Evolutionary conservation across 2,888 invertebrate species (phyloP).

Genomic region (Tigriopus californicus): DNA sequence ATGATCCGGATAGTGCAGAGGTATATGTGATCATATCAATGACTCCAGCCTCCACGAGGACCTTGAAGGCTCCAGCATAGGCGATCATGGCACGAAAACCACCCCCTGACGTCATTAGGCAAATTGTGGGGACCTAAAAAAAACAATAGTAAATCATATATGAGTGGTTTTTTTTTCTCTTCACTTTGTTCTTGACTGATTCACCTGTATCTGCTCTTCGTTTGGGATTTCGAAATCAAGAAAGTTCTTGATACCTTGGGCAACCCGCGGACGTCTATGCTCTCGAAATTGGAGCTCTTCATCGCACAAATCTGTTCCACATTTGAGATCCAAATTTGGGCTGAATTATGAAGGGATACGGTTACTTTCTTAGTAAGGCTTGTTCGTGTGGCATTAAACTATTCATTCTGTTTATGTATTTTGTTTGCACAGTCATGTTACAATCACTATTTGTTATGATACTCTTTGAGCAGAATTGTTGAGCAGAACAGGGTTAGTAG

Average conservation of each 20-base stretch:
- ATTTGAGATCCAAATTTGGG: slow-evolving; percentile 27
- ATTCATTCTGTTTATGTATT: too few relatives aligned
- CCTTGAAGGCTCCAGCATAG: slow-evolving; percentile 28
- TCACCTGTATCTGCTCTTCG: background rate
- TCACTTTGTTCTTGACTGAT: too few relatives aligned
- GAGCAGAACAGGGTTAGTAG: too few relatives aligned
- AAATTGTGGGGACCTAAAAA: slow-evolving; percentile 28
- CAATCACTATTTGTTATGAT: too few relatives aligned
- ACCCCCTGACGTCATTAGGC: slow-evolving; percentile 31
- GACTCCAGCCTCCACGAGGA: slow-evolving; percentile 26
- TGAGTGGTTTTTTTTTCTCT: too few relatives aligned
- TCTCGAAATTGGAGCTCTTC: slow-evolving; percentile 26
- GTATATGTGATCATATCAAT: slow-evolving; percentile 28
- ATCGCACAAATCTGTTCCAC: slow-evolving; percentile 28
- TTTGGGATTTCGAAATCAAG: background rate
- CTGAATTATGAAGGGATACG: slow-evolving; percentile 24
- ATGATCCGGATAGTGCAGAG: slow-evolving; percentile 30
- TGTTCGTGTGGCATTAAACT: too few relatives aligned
- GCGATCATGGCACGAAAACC: slow-evolving; percentile 31
- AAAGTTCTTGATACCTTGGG: background rate
- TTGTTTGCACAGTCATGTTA: too few relatives aligned
- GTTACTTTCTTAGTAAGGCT: too few relatives aligned
- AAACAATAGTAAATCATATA: too few relatives aligned
- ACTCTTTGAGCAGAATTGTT: too few relatives aligned
- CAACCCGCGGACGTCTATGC: too few relatives aligned